Conservation (phyloP, 2,797 vertebrate genomes). For the Pitangus sulphuratus region DNA sequence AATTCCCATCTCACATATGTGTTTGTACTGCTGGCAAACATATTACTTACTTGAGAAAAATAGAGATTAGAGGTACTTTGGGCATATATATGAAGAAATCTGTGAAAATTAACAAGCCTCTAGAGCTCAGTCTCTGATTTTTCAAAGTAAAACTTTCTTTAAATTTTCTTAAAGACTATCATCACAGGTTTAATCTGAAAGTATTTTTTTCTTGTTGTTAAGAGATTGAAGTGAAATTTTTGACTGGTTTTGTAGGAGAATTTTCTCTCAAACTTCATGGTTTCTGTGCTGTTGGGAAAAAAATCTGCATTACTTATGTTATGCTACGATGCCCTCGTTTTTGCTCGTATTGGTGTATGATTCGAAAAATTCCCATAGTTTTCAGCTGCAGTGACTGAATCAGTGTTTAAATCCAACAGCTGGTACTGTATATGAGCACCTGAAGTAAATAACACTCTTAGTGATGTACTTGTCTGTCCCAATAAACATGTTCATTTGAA, state of each 20-base stretch:
- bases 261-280: not conserved
- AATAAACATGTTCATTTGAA: conserved; percentile 88
- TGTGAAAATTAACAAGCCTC: not conserved
- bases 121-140: not conserved
- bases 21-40: not conserved
- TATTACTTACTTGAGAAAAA: not conserved
- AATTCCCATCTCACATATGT: not conserved
- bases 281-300: not conserved
- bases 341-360: conserved; percentile 52
- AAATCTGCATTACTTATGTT: not conserved
- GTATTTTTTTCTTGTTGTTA: not conserved
- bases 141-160: not conserved
- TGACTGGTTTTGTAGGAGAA: rapidly evolving
- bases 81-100: not conserved
- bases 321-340: not conserved
- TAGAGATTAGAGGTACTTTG: not conserved
- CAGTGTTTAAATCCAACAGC: conserved; percentile 81
- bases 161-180: not conserved
- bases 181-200: not conserved
- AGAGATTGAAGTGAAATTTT: not conserved
- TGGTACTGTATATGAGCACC: conserved; percentile 77
- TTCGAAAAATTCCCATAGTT: conserved; percentile 76
- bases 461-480: conserved; percentile 87
- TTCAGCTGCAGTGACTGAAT: conserved; percentile 69
- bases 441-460: conserved; percentile 82